These are phyloP conservation scores for Brachypalpus laphriformis DNA, from an alignment of 2,888 invertebrate species.

Conservation along the genomic window DNA sequence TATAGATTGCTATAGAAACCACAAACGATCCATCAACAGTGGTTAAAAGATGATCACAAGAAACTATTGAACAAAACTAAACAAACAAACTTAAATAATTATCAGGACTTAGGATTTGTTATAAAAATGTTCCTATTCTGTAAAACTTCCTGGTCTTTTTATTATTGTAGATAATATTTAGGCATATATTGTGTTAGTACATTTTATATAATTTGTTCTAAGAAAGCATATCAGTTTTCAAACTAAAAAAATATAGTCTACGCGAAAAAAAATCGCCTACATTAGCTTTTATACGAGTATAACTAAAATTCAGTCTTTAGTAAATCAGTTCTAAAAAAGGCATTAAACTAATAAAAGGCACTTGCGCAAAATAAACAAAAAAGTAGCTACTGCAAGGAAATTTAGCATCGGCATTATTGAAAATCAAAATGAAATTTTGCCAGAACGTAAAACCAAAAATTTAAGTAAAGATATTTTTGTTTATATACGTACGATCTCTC, in stretches of 20 bases:
- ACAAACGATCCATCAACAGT: background rate
- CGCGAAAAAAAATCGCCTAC: constrained; percentile 49
- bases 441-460: constrained; percentile 49
- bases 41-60: constrained; percentile 2
- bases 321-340: constrained; percentile 11
- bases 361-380: constrained; percentile 12
- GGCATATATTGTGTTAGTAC: constrained; percentile 1
- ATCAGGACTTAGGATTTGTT: background rate
- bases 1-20: background rate
- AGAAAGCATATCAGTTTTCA: constrained; percentile 33
- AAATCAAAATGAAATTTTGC: constrained; percentile 31
- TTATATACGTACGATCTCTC: constrained; percentile 83
- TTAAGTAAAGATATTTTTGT: constrained; percentile 49
- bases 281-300: constrained; percentile 19
- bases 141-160: background rate
- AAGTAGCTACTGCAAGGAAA: constrained; percentile 24
- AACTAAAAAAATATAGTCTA: constrained; percentile 38
- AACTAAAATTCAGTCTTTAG: constrained; percentile 15
- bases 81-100: background rate
- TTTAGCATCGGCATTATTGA: constrained; percentile 20
- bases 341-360: constrained; percentile 12
- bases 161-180: background rate
- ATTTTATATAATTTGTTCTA: constrained; percentile 16
- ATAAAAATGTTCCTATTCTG: background rate
- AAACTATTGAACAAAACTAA: background rate